Conservation (phyloP, 2,888 invertebrate genomes). For the Drosophila mimetica region DNA sequence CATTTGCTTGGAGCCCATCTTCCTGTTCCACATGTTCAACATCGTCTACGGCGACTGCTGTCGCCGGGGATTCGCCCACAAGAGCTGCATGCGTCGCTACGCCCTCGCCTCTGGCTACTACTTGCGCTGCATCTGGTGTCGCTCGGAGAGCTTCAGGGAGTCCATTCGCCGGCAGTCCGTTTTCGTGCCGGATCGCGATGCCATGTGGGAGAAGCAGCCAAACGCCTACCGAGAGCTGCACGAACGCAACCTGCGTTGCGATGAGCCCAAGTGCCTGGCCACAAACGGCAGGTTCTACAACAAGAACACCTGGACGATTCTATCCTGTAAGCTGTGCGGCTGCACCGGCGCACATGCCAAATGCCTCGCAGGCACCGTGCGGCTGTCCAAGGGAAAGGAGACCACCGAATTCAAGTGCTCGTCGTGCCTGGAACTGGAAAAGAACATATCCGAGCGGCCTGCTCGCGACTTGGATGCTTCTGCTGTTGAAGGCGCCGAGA, state of each 20-base stretch:
- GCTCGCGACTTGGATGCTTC: background rate
- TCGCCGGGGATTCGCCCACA: slow-evolving; percentile 3
- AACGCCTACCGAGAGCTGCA: slow-evolving; percentile 2
- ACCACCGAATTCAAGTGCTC: slow-evolving; percentile 1
- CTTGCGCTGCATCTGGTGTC: slow-evolving; percentile 6
- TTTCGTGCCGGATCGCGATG: slow-evolving; percentile 8
- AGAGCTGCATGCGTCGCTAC: background rate
- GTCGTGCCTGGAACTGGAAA: background rate
- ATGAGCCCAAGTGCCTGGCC: background rate
- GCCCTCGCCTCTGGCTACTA: background rate
- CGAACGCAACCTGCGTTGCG: background rate
- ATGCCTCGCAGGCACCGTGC: background rate
- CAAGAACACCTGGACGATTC: background rate
- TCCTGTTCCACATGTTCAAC: no score
- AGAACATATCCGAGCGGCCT: background rate
- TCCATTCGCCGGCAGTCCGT: background rate
- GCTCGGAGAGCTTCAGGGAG: background rate
- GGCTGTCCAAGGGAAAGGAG: background rate
- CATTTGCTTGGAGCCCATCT: background rate
- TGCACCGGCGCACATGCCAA: background rate
- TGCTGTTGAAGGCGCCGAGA: background rate
- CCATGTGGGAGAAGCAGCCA: background rate
- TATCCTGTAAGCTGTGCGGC: background rate
- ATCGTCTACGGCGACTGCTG: background rate
- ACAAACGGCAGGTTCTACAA: background rate